Conservation (phyloP, 1,140 invertebrate genomes). For the Aphidius ervi region DNA sequence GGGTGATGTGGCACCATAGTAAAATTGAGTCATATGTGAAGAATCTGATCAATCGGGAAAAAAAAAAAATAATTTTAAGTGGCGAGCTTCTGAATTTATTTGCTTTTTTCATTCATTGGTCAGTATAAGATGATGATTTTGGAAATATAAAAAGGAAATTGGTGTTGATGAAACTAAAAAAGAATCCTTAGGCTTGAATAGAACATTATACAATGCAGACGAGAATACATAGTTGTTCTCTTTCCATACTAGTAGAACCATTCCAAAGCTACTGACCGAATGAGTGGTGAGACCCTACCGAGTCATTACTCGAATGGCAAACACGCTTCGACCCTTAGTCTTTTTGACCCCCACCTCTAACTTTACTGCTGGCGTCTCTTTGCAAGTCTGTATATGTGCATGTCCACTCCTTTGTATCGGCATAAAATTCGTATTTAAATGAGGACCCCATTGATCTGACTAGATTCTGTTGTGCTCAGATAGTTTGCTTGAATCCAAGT, state of each 20-base stretch:
- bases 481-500: constrained; percentile 16
- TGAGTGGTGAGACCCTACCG: constrained; percentile 40
- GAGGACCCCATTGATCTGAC: constrained; percentile 50
- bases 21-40: too few species aligned
- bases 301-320: constrained; percentile 54
- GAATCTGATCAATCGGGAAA: too few species aligned
- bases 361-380: constrained; percentile 19
- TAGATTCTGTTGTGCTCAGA: constrained; percentile 26
- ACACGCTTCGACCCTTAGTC: constrained; percentile 51
- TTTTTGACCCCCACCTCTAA: constrained; percentile 27
- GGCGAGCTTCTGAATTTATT: too few species aligned
- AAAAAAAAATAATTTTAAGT: too few species aligned
- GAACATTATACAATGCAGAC: constrained; percentile 10
- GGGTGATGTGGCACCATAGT: too few species aligned
- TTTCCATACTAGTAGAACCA: constrained; percentile 13
- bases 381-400: constrained; percentile 16
- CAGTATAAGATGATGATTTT: too few species aligned
- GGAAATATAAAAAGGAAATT: too few species aligned
- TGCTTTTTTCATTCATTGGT: too few species aligned
- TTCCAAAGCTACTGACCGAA: constrained; percentile 22
- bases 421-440: constrained; percentile 56
- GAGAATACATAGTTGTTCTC: constrained; percentile 49
- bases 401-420: constrained; percentile 42
- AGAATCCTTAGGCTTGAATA: too few species aligned
- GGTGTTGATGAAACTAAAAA: too few species aligned